These are phyloP conservation scores for Hippasteria phrygiana DNA, from an alignment of 53 echinoderm and acorn worm species.

Conservation along the genomic window DNA sequence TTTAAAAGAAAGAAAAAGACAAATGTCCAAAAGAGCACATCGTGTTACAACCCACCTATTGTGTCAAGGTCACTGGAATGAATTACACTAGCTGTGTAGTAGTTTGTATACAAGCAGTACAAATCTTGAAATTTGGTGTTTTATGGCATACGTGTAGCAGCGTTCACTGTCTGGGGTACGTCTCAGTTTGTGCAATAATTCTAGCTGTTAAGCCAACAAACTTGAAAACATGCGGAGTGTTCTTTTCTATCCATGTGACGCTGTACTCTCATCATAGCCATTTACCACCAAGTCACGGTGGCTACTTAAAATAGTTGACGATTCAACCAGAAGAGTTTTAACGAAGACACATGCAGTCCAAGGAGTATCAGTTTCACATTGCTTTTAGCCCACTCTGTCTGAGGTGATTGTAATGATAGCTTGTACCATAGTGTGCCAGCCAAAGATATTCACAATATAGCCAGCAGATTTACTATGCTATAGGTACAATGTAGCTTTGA, in stretches of 20 bases:
- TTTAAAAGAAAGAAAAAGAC: too few species aligned
- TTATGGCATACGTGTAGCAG: too few species aligned
- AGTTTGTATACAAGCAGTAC: not conserved
- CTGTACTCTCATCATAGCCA: not conserved
- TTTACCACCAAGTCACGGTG: not conserved
- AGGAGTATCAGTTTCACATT: not conserved
- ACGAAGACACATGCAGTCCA: not conserved
- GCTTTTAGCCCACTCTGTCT: not conserved
- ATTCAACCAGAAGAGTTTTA: not conserved
- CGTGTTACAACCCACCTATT: too few species aligned
- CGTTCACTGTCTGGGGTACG: too few species aligned
- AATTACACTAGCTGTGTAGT: not conserved
- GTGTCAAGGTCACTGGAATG: not conserved
- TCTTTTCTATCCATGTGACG: not conserved
- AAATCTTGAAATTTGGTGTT: too few species aligned
- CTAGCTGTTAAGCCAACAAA: not conserved
- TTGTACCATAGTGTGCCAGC: too few species aligned
- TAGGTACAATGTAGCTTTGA: too few species aligned
- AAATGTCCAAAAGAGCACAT: too few species aligned
- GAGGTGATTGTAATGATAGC: not conserved
- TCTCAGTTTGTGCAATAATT: slow-evolving; percentile 46
- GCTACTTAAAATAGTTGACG: not conserved
- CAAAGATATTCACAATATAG: too few species aligned
- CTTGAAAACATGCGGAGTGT: not conserved
- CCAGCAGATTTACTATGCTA: too few species aligned